A percentile compares a stretch with the other conserved stretches of the same genome.
phyloP scores from a whole-genome alignment of 1,140 invertebrate species.

The Palaemon carinicauda region DNA sequence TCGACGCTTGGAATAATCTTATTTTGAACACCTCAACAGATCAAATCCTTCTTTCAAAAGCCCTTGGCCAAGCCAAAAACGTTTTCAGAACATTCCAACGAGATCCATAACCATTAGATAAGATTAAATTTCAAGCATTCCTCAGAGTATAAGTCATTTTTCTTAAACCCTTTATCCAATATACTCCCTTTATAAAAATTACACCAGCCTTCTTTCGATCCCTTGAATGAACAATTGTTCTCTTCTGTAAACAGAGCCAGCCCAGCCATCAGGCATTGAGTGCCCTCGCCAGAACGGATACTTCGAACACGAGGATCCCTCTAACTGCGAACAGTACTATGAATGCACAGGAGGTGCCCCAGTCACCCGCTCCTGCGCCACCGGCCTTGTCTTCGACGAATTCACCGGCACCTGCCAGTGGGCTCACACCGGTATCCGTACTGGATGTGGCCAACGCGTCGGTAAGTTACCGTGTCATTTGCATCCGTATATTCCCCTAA shows the following conservation, averaged over 20 bases:
- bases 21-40: too few species aligned
- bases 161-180: too few species aligned
- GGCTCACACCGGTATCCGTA: slow-evolving; percentile 71
- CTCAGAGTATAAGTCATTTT: too few species aligned
- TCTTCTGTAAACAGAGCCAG: slow-evolving; percentile 58
- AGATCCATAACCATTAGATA: too few species aligned
- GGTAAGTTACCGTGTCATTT: not conserved
- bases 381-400: slow-evolving; percentile 84
- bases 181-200: too few species aligned
- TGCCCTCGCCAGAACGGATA: slow-evolving; percentile 84
- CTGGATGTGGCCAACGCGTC: slow-evolving; percentile 11
- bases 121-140: too few species aligned
- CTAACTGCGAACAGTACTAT: slow-evolving; percentile 82
- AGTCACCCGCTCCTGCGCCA: slow-evolving; percentile 78
- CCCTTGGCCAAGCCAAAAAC: too few species aligned
- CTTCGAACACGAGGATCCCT: slow-evolving; percentile 80
- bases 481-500: too few species aligned
- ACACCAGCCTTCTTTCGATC: not conserved
- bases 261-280: slow-evolving; percentile 59
- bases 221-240: not conserved
- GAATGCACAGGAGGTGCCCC: slow-evolving; percentile 80
- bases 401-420: slow-evolving; percentile 79
- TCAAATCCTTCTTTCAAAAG: too few species aligned
- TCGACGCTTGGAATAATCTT: too few species aligned
- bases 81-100: too few species aligned